Evolutionary conservation across 2,113 vertebrate species (phyloP), one percentile per base, ranked within the genome.

Genomic region (Piliocolobus tephrosceles): DNA sequence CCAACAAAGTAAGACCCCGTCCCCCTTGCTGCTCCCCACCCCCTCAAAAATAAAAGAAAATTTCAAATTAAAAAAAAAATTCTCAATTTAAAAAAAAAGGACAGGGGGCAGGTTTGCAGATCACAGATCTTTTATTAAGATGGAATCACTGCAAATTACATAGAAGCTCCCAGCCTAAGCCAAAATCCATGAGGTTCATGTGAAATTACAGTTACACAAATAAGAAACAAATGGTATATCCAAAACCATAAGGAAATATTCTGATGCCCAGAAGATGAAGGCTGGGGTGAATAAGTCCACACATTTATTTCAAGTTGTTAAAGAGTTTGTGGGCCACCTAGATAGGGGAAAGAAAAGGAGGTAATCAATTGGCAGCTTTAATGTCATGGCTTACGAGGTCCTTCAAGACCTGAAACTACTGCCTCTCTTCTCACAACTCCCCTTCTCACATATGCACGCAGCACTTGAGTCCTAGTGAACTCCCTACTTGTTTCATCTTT

Each of bases 321-420:
- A 99, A 99, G 68, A 99, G 98, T 92, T 98, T 98, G 96, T 99
- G 98, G 96, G 99, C 98, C 95, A 99, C 99, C 99, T 99, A 94
- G 2, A 98, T 80, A 80, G 16, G 75, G 57, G 8, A 97, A 66
- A 96, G 22, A 94, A 94, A 89, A 92, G 45, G 43, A 87, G 30
- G 30, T 70, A 38, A 95, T 75, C 76, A 96, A 79, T 6, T 68
- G 16, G 30, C 35, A 92, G 64, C 8, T 96, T 94, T 95, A 84
- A 93, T 30, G 13, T 58, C 85, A 52, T 3, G 9, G 61, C 17
- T 88, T 70, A 50, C 45, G 47, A 89, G 58, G 66, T 58, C 72
- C 68, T 75, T 93, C 58, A n/a, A 76, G 76, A 70, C 88, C 30
- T 81, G 1, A 5, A 95, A 75, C n/a, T 83, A 61, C 17, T 50